phyloP scores from a whole-genome alignment of 2,113 vertebrate genomes.

The Planiliza haematocheilus region DNA sequence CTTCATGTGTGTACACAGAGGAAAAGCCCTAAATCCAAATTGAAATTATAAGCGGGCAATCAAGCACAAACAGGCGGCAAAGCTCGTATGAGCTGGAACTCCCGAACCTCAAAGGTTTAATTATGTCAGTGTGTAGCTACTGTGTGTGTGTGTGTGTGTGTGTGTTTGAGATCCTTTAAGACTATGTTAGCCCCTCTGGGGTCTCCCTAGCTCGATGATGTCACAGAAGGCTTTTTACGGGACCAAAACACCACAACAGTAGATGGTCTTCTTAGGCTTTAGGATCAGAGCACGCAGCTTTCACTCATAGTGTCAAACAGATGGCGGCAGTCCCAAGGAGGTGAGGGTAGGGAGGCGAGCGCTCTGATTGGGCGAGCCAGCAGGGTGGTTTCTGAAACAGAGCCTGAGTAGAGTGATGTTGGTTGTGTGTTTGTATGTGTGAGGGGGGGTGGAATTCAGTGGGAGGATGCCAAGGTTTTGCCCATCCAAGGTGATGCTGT shows the following conservation, averaged over 20 bases:
- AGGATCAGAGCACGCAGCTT: conserved; percentile 7
- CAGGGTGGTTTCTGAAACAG: conserved; percentile 41
- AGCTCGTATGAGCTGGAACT: conserved; percentile 27
- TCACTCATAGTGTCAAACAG: conserved; percentile 61
- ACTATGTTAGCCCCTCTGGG: conserved; percentile 31
- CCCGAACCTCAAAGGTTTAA: conserved; percentile 50
- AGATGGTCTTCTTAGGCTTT: conserved; percentile 27
- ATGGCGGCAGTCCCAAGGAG: conserved; percentile 64
- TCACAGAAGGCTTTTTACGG: conserved; percentile 28
- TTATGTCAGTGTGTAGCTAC: conserved; percentile 39
- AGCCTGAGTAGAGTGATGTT: conserved; percentile 24
- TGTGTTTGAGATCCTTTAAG: conserved; percentile 28
- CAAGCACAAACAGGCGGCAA: conserved; percentile 44
- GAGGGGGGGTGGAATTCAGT: conserved; percentile 8
- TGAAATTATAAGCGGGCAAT: conserved; percentile 41
- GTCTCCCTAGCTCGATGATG: conserved; percentile 46
- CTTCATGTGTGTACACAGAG: conserved; percentile 15
- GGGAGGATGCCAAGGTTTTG: conserved; percentile 45
- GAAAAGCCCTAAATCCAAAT: conserved; percentile 44
- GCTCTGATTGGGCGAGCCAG: conserved; percentile 56
- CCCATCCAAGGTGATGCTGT: conserved; percentile 33
- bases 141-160: neutral
- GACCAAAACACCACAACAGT: neutral
- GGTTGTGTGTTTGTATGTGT: conserved; percentile 17
- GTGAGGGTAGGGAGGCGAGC: conserved; percentile 20